These are phyloP conservation scores for Caenorhabditis sulstoni DNA, from an alignment of 2,888 invertebrate genomes.

Conservation along the genomic window DNA sequence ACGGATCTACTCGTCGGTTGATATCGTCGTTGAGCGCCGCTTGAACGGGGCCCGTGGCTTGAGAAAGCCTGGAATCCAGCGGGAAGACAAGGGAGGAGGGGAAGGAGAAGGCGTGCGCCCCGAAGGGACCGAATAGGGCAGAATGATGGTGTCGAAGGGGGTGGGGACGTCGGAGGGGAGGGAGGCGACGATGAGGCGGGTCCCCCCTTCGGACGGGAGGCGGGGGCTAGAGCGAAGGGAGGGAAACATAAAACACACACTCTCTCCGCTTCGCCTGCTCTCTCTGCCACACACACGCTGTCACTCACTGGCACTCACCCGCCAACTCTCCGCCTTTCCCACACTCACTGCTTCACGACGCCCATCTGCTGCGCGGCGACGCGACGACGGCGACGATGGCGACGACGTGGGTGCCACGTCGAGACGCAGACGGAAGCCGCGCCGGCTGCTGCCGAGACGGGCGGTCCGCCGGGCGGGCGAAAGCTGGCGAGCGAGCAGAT, in stretches of 20 bases:
- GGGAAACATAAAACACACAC: constrained; percentile 31
- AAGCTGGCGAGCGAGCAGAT: constrained; percentile 34
- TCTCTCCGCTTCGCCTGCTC: constrained; percentile 1
- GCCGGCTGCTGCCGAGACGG: not conserved
- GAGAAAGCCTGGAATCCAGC: not conserved
- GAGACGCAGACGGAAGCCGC: constrained; percentile 10
- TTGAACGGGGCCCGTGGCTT: constrained; percentile 17
- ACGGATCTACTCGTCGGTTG: constrained; percentile 23
- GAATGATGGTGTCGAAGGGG: constrained; percentile 13
- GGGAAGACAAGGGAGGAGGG: not conserved
- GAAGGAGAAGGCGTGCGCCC: not conserved
- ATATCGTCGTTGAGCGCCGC: constrained; percentile 45
- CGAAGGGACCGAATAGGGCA: constrained; percentile 10
- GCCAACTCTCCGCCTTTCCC: not conserved
- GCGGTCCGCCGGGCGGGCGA: constrained; percentile 11
- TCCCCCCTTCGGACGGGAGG: constrained; percentile 12
- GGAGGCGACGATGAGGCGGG: constrained; percentile 17
- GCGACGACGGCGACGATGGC: constrained; percentile 14
- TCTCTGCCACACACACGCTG: constrained; percentile 23
- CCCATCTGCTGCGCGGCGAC: constrained; percentile 26
- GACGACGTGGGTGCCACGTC: constrained; percentile 23
- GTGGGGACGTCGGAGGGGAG: constrained; percentile 12
- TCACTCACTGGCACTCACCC: constrained; percentile 15
- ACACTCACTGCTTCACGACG: constrained; percentile 20
- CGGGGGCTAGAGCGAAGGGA: constrained; percentile 1